Conservation (phyloP, 2,797 vertebrate species). For the Balearica regulorum region DNA sequence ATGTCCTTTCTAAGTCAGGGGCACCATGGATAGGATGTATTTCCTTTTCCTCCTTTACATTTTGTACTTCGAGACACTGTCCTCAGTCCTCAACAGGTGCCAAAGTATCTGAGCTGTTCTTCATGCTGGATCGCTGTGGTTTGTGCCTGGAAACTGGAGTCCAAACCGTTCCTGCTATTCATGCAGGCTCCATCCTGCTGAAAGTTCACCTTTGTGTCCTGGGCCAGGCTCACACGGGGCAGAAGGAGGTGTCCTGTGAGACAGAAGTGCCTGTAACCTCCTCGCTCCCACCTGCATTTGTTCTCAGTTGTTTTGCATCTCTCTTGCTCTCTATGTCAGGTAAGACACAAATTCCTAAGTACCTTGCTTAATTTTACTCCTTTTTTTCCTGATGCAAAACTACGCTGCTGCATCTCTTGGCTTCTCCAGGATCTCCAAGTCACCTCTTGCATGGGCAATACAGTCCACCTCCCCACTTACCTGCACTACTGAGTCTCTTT, state of each 20-base stretch:
- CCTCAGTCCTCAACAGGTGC: background rate
- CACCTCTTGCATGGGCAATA: background rate
- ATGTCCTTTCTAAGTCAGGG: background rate
- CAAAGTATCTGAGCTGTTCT: background rate
- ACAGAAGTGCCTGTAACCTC: background rate
- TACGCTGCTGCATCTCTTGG: background rate
- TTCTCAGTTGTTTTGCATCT: background rate
- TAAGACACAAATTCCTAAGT: background rate
- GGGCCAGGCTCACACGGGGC: background rate
- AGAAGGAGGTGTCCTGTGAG: background rate
- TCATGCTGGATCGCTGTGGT: background rate
- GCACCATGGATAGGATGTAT: background rate
- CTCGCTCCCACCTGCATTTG: background rate
- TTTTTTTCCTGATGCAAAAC: background rate
- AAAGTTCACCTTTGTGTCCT: background rate
- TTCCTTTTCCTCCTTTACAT: background rate
- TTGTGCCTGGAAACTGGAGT: background rate
- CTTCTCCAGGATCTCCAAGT: background rate
- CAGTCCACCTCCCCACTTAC: background rate
- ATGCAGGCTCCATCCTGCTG: background rate
- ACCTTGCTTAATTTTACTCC: background rate
- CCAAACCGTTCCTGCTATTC: background rate
- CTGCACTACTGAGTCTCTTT: background rate
- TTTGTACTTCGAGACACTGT: background rate
- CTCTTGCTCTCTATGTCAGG: background rate